Conservation (phyloP, 2,113 vertebrate species). For the Neogale vison region DNA sequence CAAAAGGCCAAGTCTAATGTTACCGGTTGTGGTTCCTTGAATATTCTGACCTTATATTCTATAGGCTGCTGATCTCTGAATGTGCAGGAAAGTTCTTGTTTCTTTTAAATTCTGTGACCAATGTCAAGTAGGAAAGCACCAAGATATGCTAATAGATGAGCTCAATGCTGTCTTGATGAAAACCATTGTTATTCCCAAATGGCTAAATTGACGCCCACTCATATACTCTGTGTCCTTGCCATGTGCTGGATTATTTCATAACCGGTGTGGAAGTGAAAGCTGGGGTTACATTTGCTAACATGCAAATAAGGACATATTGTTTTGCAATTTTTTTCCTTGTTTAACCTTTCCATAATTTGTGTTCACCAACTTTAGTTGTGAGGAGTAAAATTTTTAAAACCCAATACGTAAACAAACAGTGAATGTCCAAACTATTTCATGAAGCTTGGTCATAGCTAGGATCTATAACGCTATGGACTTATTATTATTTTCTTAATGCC, state of each 20-base stretch:
- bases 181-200: not conserved
- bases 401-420: not conserved
- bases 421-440: not conserved
- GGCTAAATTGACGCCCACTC: not conserved
- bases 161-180: not conserved
- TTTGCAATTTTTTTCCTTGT: not conserved
- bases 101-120: not conserved
- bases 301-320: constrained; percentile 31
- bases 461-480: not conserved
- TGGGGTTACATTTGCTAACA: constrained; percentile 16
- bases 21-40: not conserved
- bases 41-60: not conserved
- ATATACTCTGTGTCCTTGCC: not conserved
- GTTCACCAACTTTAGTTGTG: not conserved
- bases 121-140: not conserved
- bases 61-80: not conserved
- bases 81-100: not conserved
- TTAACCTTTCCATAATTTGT: not conserved
- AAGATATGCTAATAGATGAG: not conserved
- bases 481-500: not conserved
- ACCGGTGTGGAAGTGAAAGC: not conserved
- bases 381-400: constrained; percentile 20
- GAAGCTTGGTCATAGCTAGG: not conserved
- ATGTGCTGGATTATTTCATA: not conserved
- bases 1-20: not conserved